Base-by-base conservation (phyloP, 2,113 vertebrate genomes). In the Xiphias gladius region DNA sequence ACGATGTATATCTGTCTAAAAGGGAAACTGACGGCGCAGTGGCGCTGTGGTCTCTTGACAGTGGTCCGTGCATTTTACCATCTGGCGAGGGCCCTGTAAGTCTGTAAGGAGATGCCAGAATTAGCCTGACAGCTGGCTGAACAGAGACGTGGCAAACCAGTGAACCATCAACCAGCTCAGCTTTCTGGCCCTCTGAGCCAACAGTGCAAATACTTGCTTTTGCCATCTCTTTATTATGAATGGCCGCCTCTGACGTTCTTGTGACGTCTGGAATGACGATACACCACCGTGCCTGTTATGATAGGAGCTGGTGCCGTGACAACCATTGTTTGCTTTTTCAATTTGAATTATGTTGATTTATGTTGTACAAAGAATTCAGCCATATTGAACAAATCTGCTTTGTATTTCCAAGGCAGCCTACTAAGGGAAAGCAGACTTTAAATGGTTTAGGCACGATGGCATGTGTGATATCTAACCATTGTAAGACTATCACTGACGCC, bases 71-170 rank as follows among this genome's bases (percentile, higher is more conserved):
- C 17, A 5, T 54, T 46, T 84, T 80, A 50, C 84, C 83, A 71
- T 79, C 35, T 74, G 82, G 11, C 9, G 6, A 13, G 3, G 22
- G 26, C 50, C 48, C 74, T 77, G 71, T 57, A 16, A 62, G 19
- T 41, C 69, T 54, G 19, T 58, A 43, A 50, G 55, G 24, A 54
- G 62, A 83, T 32, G 35, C 52, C 57, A 48, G 68, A 89, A 72
- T 80, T 76, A 83, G 50, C 52, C 64, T 19, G 78, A 84, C 88
- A 91, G 82, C 85, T 87, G 84, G 67, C n/a, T 1, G 17, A 81
- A 66, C 63, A 72, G 12, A 37, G 76, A 65, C 62, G 7, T 5
- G 12, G 64, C 75, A 48, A 86, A 76, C 41, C 86, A 73, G 67
- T 73, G 46, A 89, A 92, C 86, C 89, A 88, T 92, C 83, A 86